Evolutionary conservation across 2,797 vertebrate species (phyloP).

Genomic region (Pipistrellus kuhlii): DNA sequence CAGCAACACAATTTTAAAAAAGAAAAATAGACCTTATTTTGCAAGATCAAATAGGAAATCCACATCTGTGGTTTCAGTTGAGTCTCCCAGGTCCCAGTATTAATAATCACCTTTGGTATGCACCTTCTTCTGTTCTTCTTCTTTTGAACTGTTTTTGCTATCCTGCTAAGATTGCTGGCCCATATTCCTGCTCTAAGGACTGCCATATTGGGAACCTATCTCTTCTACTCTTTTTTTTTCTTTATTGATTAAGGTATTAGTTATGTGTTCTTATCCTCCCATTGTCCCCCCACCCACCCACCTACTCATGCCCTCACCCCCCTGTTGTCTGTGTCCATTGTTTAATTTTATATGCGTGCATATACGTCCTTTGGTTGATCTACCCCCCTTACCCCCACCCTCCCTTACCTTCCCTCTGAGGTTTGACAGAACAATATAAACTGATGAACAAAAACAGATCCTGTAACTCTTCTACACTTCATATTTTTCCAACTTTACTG

Average conservation of each 20-base stretch:
- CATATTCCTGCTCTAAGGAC: neutral
- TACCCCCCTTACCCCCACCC: too few species aligned
- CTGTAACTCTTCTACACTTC: neutral
- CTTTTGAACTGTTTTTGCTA: neutral
- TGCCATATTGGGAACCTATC: neutral
- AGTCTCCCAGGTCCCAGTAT: neutral
- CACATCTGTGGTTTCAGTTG: neutral
- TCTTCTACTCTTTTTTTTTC: neutral
- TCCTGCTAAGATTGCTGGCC: neutral
- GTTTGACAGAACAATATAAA: too few species aligned
- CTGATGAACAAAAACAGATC: too few species aligned
- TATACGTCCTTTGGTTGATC: too few species aligned
- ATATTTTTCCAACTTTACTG: neutral
- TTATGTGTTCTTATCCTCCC: too few species aligned
- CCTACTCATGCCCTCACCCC: too few species aligned
- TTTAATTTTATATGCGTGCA: too few species aligned
- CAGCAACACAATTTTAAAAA: neutral
- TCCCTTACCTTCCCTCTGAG: too few species aligned
- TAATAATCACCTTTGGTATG: neutral
- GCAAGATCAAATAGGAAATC: constrained; percentile 7
- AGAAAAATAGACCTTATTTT: neutral
- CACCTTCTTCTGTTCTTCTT: neutral
- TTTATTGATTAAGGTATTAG: too few species aligned
- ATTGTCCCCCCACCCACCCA: too few species aligned
- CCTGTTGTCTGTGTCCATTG: too few species aligned